These are phyloP conservation scores for Glossophaga mutica DNA, from an alignment of 2,797 vertebrate genomes.

Conservation along the genomic window DNA sequence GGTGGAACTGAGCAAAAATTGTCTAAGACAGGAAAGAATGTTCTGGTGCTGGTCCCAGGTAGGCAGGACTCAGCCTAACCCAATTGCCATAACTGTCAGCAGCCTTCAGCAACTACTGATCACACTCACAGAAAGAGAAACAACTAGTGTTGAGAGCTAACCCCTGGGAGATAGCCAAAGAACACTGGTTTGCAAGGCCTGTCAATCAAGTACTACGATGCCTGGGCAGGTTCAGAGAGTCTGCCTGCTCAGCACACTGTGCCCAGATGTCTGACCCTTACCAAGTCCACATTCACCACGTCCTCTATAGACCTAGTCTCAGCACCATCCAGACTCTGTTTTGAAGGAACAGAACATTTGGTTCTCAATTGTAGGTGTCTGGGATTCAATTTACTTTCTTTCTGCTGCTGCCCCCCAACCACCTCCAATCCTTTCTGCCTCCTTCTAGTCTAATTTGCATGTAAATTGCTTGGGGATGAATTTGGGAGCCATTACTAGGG, in stretches of 20 bases:
- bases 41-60: background rate
- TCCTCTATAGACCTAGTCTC: background rate
- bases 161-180: background rate
- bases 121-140: background rate
- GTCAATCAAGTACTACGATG: background rate
- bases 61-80: background rate
- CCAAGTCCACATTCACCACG: background rate
- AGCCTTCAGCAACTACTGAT: background rate
- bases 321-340: background rate
- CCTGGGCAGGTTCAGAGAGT: background rate
- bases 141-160: background rate
- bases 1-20: background rate
- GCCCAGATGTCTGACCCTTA: background rate
- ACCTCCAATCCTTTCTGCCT: background rate
- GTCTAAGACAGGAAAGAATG: background rate
- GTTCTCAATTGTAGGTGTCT: background rate
- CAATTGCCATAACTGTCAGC: background rate
- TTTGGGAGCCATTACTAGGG: slow-evolving; percentile 21
- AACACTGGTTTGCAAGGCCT: background rate
- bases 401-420: background rate
- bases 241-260: background rate
- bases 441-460: slow-evolving; percentile 38
- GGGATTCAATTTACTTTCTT: background rate
- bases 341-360: slow-evolving; percentile 7
- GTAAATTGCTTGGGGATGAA: slow-evolving; percentile 30